Evolutionary conservation across 2,113 vertebrate species (phyloP), one percentile per base, ranked within the genome.

Genomic region (Zosterops borbonicus): DNA sequence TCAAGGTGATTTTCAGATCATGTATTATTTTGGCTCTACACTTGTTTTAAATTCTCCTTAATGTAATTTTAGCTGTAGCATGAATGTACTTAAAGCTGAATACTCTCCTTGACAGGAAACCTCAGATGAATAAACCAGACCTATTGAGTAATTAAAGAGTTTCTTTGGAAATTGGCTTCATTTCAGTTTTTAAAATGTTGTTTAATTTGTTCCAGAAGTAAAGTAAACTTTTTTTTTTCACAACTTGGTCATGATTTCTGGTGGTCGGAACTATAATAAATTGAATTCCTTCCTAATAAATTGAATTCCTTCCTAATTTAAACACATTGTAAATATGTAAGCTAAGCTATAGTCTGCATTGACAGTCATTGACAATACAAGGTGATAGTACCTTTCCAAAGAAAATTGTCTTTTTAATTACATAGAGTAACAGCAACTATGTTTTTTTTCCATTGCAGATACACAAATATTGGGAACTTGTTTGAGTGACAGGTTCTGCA

Each of bases 141-240:
- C 63, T 86, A 2, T 77, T 86, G 55, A 80, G 86, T 89, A 90
- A 87, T 87, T 91, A 89, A 90, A 78, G 71, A 83, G 35, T 63
- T 92, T 93, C 55, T 93, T 81, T 60, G 35, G 83, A 77, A 92
- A 41, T 39, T 79, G 77, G 73, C 77, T 95, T 84, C 19, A 24
- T 89, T 94, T 94, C 80, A 75, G 52, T 89, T 96, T 91, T 67
- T 60, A 81, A 77, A 81, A 47, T 18, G n/a, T 79, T 84, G 39
- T 87, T 80, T 75, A 47, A 64, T 93, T 78, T 87, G 65, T 94
- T 94, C 68, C 89, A 95, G 69, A 81, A 92, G 50, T 76, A 67
- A 94, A 87, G 73, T 91, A 44, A 91, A 83, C 60, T 83, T 89
- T n/a, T 88, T 92, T 70, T 92, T 77, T 77, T 70, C 68, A 79